Percentiles rank a stretch among this genome's conserved stretches.
Evolutionary conservation across 2,113 vertebrate genomes (phyloP).

Genomic region (Danionella cerebrum): DNA sequence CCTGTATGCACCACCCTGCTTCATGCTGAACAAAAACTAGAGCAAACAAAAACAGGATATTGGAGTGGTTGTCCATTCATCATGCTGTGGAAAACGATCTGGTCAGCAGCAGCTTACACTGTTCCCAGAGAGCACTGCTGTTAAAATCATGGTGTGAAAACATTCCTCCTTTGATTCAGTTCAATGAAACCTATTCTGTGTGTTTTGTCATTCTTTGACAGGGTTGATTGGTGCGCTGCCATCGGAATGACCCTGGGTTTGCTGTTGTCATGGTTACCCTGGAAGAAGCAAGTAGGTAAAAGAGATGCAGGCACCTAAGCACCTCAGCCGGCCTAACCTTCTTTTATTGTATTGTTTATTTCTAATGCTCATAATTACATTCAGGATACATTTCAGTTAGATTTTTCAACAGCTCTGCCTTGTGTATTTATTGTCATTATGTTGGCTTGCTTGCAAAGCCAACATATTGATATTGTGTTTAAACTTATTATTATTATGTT

Average conservation of each 20-base stretch:
- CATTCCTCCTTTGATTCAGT: neutral
- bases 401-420: too few species aligned
- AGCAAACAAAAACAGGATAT: neutral
- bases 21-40: neutral
- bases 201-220: constrained; percentile 12
- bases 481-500: too few species aligned
- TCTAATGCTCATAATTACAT: too few species aligned
- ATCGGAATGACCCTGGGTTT: constrained; percentile 25
- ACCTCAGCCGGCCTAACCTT: too few species aligned
- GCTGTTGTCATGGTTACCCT: constrained; percentile 60
- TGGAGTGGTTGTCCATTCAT: neutral
- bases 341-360: too few species aligned
- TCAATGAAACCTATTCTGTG: neutral
- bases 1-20: neutral
- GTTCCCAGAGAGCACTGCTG: neutral
- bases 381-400: too few species aligned
- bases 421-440: too few species aligned
- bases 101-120: neutral
- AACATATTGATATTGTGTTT: too few species aligned
- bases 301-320: constrained; percentile 7
- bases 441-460: too few species aligned
- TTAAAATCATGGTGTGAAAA: constrained; percentile 7
- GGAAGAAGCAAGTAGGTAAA: neutral
- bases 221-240: constrained; percentile 17
- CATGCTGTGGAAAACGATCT: neutral